Evolutionary conservation across 2,888 invertebrate species (phyloP).

Genomic region (Caenorhabditis auriculariae): DNA sequence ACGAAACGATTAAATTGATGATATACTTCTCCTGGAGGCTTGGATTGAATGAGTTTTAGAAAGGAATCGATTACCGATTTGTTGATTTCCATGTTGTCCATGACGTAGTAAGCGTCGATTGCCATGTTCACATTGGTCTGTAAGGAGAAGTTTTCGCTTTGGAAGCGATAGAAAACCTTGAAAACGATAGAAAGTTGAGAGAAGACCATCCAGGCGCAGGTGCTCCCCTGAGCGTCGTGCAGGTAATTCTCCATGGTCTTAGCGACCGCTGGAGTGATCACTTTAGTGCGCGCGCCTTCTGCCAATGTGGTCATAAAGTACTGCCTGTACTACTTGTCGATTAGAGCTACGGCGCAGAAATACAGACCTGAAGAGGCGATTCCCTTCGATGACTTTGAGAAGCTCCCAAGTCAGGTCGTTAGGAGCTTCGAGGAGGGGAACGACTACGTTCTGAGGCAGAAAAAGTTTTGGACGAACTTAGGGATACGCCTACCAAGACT

Average conservation of each 20-base stretch:
- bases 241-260: constrained; percentile 17
- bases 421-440: constrained; percentile 14
- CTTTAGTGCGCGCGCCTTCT: constrained; percentile 12
- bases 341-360: too few species aligned
- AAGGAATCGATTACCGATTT: not conserved
- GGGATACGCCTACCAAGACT: constrained; percentile 8
- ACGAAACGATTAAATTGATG: constrained; percentile 14
- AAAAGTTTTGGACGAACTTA: not conserved
- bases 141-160: not conserved
- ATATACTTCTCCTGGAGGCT: constrained; percentile 10
- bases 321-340: constrained; percentile 7
- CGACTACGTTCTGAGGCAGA: constrained; percentile 8
- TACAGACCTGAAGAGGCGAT: too few species aligned
- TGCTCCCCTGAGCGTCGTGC: not conserved
- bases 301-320: constrained; percentile 21
- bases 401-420: constrained; percentile 22
- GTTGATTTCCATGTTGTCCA: not conserved
- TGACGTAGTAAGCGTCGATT: constrained; percentile 5
- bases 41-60: not conserved
- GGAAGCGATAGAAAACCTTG: not conserved
- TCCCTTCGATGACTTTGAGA: constrained; percentile 16
- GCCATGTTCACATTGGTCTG: constrained; percentile 15
- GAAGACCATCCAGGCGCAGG: constrained; percentile 27
- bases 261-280: constrained; percentile 12
- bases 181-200: constrained; percentile 21